Evolutionary conservation across 2,888 invertebrate species (phyloP), one percentile per base, ranked within the genome.

Genomic region (Spilosoma lubricipeda): DNA sequence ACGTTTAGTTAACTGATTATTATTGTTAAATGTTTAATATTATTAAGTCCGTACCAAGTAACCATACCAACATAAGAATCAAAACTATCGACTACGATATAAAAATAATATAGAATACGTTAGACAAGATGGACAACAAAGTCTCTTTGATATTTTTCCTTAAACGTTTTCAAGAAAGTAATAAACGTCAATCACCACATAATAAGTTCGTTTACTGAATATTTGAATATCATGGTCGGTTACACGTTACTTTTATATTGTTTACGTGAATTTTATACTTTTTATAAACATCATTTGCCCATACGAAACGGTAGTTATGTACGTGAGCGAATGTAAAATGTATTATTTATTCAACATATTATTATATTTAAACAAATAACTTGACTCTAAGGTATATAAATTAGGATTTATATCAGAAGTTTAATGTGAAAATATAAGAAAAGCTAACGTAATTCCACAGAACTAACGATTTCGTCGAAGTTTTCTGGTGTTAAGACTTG

Each of bases 221-320:
- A 18, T 56, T 67, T 67, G 39, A 52, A 56, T 67, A 30, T 56
- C 69, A 42, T 36, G 63, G 15, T 71, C 70, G 48, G 77, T 68
- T 76, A 69, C 67, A 69, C 39, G 45, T 23, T 63, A 36, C 65
- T 73, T 76, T 73, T 72, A 45, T 79, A 56, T 70, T 20, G 72
- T 75, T 71, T 20, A 20, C 59, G 63, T 67, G 42, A 59, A 45
- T 71, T 69, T 71, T 73, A 23, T 39, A 69, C 13, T 66, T 75
- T 72, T 76, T n/a, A 15, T 11, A n/a, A n/a, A 65, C 27, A 66
- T 74, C 67, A 45, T 76, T 74, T 72, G 67, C 70, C 15, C 13
- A 59, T 72, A 13, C 67, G 20, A 70, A 73, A 77, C 56, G 64
- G 27, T 70, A 67, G 13, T 75, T 74, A 70, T 20, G 64, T 73